Percentiles rank a stretch among this genome's conserved stretches.
phyloP scores from a whole-genome alignment of 2,797 vertebrate species.

The Lepus townsendii region DNA sequence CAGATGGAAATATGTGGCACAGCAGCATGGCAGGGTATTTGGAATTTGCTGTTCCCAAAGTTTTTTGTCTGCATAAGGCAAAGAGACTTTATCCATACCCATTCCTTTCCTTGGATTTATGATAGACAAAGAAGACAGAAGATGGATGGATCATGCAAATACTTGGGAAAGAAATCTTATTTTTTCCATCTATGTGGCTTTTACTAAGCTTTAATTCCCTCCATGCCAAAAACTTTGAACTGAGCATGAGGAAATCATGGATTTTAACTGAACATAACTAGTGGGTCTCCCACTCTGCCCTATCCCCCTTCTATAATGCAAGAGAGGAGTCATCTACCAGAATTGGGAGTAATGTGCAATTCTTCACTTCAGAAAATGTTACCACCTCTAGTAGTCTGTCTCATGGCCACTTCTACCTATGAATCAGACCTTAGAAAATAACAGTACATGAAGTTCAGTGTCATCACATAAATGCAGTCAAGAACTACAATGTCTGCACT shows the following conservation, averaged over 20 bases:
- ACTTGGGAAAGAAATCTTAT: too few species aligned
- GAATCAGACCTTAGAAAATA: slow-evolving; percentile 96
- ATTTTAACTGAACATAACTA: too few species aligned
- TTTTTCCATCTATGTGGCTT: too few species aligned
- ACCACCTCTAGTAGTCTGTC: slow-evolving; percentile 96
- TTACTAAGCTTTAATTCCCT: too few species aligned
- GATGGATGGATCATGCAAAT: too few species aligned
- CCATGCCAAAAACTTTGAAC: too few species aligned
- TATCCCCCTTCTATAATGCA: slow-evolving; percentile 93
- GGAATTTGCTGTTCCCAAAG: not conserved
- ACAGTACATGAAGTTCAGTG: slow-evolving; percentile 97
- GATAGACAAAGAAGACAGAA: too few species aligned
- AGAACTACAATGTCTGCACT: slow-evolving; percentile 95
- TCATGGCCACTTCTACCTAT: slow-evolving; percentile 98
- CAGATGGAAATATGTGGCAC: not conserved
- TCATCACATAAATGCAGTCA: slow-evolving; percentile 97
- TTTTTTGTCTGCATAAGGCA: not conserved
- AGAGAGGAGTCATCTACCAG: slow-evolving; percentile 93
- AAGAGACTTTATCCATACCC: not conserved
- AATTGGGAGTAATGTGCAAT: slow-evolving; percentile 95
- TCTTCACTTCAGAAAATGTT: slow-evolving; percentile 98
- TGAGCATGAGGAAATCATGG: too few species aligned
- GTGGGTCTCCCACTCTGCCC: too few species aligned
- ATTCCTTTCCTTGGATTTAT: too few species aligned
- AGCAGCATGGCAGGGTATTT: not conserved